These are phyloP conservation scores for Oreochromis mossambicus DNA, from an alignment of 2,797 vertebrate genomes.

Conservation along the genomic window DNA sequence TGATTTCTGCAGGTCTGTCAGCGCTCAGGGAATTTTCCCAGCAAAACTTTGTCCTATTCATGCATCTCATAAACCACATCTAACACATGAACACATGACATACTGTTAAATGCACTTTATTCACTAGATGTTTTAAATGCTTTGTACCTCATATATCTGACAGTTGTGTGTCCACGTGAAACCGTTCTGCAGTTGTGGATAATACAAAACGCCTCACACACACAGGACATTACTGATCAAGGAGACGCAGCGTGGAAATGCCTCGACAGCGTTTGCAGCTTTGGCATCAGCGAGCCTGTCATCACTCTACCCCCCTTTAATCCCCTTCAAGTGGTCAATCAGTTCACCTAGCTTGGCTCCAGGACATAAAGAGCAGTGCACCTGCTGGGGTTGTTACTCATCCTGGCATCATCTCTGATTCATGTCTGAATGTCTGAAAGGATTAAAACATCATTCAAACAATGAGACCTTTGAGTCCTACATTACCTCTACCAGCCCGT, in stretches of 20 bases:
- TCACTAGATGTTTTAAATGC: too few species aligned
- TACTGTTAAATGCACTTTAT: too few species aligned
- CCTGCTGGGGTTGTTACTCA: background rate
- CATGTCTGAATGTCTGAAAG: background rate
- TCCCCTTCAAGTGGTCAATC: background rate
- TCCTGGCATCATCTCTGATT: background rate
- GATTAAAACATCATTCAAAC: too few species aligned
- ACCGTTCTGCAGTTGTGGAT: background rate
- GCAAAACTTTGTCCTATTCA: background rate
- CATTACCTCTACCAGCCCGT: background rate
- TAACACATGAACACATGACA: background rate
- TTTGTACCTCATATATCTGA: too few species aligned
- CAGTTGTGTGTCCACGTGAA: fast-evolving
- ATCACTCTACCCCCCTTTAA: background rate
- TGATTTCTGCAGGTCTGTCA: background rate
- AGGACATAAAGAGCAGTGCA: background rate
- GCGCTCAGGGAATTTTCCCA: background rate
- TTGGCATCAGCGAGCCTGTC: background rate
- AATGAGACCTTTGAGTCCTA: background rate
- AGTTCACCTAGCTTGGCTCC: background rate
- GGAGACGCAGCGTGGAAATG: background rate
- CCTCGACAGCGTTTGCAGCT: too few species aligned
- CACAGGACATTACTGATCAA: fast-evolving
- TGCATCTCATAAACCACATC: background rate
- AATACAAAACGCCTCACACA: background rate